Evolutionary conservation across 2,113 vertebrate genomes (phyloP).

Genomic region (Campylomormyrus numenius): DNA sequence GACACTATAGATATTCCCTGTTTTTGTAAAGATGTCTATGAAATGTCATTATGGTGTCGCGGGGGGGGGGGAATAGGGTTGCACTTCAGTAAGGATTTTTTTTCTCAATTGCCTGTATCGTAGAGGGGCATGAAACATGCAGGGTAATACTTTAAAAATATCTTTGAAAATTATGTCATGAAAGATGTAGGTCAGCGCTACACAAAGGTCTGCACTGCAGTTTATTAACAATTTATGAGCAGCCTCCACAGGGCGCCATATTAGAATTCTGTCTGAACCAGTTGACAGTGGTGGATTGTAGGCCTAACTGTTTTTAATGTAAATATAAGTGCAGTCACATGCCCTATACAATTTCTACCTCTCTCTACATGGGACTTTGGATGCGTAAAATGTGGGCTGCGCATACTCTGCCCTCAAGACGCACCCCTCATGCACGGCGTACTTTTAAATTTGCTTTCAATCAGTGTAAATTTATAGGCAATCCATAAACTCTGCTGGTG

Average conservation of each 20-base stretch:
- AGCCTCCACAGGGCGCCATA: conserved; percentile 46
- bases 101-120: neutral
- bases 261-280: conserved; percentile 43
- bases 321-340: conserved; percentile 47
- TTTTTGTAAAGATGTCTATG: neutral
- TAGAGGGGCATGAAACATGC: neutral
- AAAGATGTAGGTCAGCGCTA: conserved; percentile 54
- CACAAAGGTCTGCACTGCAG: conserved; percentile 66
- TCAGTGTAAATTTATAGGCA: conserved; percentile 55
- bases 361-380: neutral
- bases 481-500: conserved; percentile 49
- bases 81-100: neutral
- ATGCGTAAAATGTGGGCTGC: neutral
- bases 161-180: neutral
- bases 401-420: conserved; percentile 49
- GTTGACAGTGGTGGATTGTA: conserved; percentile 56
- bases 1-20: neutral
- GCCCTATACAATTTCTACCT: conserved; percentile 43
- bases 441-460: conserved; percentile 63
- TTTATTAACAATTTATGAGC: conserved; percentile 68
- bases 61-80: neutral
- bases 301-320: conserved; percentile 60
- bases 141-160: neutral
- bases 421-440: conserved; percentile 48
- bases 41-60: neutral